Evolutionary conservation across 2,888 invertebrate species (phyloP), one percentile per base, ranked within the genome.

Genomic region (Diarsia dahlii): DNA sequence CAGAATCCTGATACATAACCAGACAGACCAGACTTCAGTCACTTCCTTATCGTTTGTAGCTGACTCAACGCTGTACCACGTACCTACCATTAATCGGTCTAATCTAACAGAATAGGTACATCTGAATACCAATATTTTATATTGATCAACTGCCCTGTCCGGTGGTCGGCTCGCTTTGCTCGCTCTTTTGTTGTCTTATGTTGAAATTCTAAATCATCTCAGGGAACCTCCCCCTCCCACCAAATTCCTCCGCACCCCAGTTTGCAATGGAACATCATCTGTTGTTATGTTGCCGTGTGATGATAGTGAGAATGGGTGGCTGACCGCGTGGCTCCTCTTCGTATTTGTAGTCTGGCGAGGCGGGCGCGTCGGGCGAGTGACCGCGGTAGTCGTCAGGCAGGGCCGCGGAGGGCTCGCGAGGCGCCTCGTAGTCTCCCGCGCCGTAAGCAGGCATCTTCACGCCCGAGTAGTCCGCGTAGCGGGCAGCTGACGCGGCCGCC

Each of bases 401-500:
- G 74, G 75, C 85, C 34, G 63, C 65, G 58, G 86, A 90, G 10
- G 78, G 87, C 0, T 89, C 90, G 23, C 78, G 87, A 2, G 81
- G 86, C 18, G 80, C 84, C 20, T 93, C 93, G 80, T 94, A 93
- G 39, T 92, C 93, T 67, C 85, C 88, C 46, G 79, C 89, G 58
- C 85, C 93, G 85, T 95, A 95, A 71, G 91, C 91, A 13, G 95
- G 95, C 95, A 95, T 93, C 73, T 90, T 91, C 23, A 87, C 93
- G 54, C 91, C 93, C 12, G 91, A 89, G 88, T 95, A 95, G 81
- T 95, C 95, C 4, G 87, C 89, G 87, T 93, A 94, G 45, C 90
- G 91, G 76, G 88, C 87, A 66, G 88, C 91, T 62, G 86, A 85
- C 74, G 86, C 89, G 45, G 84, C 86, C 71, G 87, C 86, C 62